These are phyloP conservation scores for Margarornis squamiger DNA, from an alignment of 2,797 vertebrate species.

Conservation along the genomic window DNA sequence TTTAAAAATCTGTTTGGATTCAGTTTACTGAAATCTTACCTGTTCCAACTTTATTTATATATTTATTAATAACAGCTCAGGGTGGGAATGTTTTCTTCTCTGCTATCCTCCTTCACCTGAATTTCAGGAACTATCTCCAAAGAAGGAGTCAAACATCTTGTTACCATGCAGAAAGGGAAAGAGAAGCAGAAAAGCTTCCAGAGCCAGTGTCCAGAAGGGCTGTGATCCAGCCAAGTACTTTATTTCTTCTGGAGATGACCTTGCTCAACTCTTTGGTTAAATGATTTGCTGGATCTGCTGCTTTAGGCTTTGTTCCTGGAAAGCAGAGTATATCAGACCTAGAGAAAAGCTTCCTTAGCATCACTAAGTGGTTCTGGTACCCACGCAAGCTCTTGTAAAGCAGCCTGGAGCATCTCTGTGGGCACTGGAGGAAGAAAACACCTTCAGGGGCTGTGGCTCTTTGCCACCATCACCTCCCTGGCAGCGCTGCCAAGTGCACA, in stretches of 20 bases:
- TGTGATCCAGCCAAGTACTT: background rate
- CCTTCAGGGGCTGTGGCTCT: background rate
- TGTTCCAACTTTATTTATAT: background rate
- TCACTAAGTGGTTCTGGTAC: background rate
- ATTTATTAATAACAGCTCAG: background rate
- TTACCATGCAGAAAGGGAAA: background rate
- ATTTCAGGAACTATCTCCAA: background rate
- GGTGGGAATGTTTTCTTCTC: background rate
- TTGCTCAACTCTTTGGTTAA: background rate
- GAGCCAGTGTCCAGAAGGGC: background rate
- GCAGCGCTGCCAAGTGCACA: background rate
- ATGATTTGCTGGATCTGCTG: background rate
- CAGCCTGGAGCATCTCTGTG: background rate
- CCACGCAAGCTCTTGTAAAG: fast-evolving
- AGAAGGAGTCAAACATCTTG: background rate
- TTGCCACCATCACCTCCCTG: background rate
- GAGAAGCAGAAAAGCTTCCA: background rate
- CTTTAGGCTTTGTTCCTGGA: background rate
- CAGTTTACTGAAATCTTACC: background rate
- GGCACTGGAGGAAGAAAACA: background rate
- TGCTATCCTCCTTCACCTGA: background rate
- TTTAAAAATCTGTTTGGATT: slow-evolving; percentile 32
- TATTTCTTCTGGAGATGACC: background rate
- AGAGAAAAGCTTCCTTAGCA: background rate
- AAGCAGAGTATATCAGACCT: background rate